Evolutionary conservation across 2,113 vertebrate species (phyloP).

Genomic region (Psilopsiagon aurifrons): DNA sequence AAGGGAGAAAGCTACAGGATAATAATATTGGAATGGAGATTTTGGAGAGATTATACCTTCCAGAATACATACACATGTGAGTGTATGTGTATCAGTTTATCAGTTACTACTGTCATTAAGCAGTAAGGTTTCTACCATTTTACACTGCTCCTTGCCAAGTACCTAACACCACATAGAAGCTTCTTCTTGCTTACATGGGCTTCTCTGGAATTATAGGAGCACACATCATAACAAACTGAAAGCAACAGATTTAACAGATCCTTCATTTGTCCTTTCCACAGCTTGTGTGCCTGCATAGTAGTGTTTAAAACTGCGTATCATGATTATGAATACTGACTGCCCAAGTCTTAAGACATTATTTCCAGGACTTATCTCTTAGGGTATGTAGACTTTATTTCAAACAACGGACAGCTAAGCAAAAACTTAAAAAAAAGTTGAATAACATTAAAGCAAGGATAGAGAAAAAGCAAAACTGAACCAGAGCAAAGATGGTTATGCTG

Average conservation of each 20-base stretch:
- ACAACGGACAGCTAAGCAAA: neutral
- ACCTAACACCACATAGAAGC: neutral
- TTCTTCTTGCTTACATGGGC: neutral
- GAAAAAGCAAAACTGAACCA: neutral
- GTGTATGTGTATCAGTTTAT: neutral
- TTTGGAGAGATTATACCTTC: neutral
- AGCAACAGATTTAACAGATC: neutral
- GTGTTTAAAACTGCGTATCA: rapidly evolving
- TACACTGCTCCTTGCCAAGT: neutral
- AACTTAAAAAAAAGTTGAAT: neutral
- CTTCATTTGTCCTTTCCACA: neutral
- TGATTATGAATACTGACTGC: neutral
- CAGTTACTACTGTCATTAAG: neutral
- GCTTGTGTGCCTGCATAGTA: neutral
- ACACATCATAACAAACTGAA: neutral
- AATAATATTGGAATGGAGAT: neutral
- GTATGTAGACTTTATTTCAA: neutral
- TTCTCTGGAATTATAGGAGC: neutral
- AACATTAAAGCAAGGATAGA: neutral
- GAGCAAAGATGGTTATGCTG: neutral
- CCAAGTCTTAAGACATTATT: neutral
- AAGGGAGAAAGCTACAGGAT: neutral
- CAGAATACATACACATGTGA: neutral
- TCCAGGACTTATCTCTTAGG: neutral
- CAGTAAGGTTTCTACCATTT: neutral